Percentiles rank a stretch among this genome's conserved stretches.
These are phyloP conservation scores for Ectropis grisescens DNA, from an alignment of 1,140 invertebrate species.

Conservation along the genomic window DNA sequence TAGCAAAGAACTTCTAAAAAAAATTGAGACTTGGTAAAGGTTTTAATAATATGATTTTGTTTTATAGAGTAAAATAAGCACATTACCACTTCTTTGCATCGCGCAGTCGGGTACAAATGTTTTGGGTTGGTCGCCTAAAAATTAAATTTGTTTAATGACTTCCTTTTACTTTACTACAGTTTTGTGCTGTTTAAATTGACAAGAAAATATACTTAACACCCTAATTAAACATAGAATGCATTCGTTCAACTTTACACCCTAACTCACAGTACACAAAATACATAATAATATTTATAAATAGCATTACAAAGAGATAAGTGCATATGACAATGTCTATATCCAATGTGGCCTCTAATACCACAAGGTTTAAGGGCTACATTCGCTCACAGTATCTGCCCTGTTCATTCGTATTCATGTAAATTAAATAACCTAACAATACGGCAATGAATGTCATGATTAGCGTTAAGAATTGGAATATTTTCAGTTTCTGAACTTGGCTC, in stretches of 20 bases:
- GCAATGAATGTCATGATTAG: conserved; percentile 29
- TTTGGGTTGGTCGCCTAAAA: no score
- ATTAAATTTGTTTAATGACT: no score
- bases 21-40: no score
- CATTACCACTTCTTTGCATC: no score
- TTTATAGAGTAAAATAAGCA: no score
- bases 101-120: no score
- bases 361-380: conserved; percentile 37
- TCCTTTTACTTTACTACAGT: no score
- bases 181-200: no score
- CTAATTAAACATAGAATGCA: no score
- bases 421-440: conserved; percentile 32
- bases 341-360: conserved; percentile 33
- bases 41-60: no score
- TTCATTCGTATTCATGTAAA: conserved; percentile 31
- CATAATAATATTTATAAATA: conserved; percentile 23
- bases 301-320: conserved; percentile 14
- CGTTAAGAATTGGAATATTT: conserved; percentile 36
- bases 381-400: conserved; percentile 35
- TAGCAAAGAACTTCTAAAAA: no score
- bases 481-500: conserved; percentile 32
- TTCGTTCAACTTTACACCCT: conserved; percentile 18
- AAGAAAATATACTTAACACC: no score
- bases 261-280: conserved; percentile 33
- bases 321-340: conserved; percentile 14